phyloP scores from a whole-genome alignment of 2,797 vertebrate species.

The Malurus splendens region DNA sequence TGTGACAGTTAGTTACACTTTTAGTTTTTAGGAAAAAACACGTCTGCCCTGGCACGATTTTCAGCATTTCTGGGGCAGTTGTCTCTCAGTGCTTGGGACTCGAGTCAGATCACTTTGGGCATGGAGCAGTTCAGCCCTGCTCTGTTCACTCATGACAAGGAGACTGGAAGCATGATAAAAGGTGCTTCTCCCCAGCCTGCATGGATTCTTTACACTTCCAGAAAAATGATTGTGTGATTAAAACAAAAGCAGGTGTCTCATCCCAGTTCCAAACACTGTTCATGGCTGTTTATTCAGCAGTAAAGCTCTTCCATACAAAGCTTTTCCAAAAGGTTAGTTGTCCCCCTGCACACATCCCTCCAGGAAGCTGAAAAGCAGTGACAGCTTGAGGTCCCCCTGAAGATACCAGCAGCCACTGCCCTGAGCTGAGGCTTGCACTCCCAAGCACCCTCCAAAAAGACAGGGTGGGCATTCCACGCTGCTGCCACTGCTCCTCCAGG shows the following conservation, averaged over 20 bases:
- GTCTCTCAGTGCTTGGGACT: not conserved
- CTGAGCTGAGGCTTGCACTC: not conserved
- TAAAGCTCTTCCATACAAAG: not conserved
- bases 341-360: not conserved
- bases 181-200: not conserved
- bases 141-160: not conserved
- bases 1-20: not conserved
- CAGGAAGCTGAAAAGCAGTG: not conserved
- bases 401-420: not conserved
- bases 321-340: not conserved
- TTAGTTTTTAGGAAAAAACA: not conserved
- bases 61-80: not conserved
- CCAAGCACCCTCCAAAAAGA: not conserved
- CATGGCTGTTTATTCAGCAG: not conserved
- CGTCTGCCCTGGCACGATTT: not conserved
- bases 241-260: not conserved
- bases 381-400: not conserved
- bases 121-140: not conserved
- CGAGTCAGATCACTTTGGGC: rapidly evolving
- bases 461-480: rapidly evolving
- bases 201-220: not conserved
- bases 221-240: not conserved
- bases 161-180: not conserved
- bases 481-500: not conserved
- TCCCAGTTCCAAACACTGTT: not conserved